Conservation (phyloP, 2,113 vertebrate species). For the Ceyx melanurus region DNA sequence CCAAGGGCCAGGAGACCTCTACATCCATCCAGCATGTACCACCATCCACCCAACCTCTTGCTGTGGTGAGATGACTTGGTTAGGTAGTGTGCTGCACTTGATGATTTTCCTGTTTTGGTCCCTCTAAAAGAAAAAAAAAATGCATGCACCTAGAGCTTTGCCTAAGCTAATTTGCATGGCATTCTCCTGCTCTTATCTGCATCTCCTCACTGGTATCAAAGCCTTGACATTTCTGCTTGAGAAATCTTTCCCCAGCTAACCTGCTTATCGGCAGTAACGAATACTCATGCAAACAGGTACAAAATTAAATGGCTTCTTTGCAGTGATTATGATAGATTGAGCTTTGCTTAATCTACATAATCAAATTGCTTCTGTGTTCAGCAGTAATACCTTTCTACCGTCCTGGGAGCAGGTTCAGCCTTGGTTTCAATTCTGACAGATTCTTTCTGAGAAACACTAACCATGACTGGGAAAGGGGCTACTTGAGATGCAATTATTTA, state of each 20-base stretch:
- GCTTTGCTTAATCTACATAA: constrained; percentile 69
- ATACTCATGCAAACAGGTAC: constrained; percentile 60
- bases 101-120: neutral
- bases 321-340: constrained; percentile 65
- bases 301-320: constrained; percentile 71
- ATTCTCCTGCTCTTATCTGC: constrained; percentile 21
- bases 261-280: constrained; percentile 56
- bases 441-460: constrained; percentile 23
- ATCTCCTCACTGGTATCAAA: constrained; percentile 45
- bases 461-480: neutral
- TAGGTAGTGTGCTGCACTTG: neutral
- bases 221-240: constrained; percentile 25
- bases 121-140: neutral
- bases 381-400: constrained; percentile 31
- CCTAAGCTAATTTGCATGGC: neutral
- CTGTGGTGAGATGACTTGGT: neutral
- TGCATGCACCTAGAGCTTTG: neutral
- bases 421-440: constrained; percentile 2
- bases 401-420: constrained; percentile 35
- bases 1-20: neutral
- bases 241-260: constrained; percentile 17
- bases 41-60: neutral
- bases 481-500: neutral
- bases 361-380: constrained; percentile 64
- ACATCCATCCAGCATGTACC: neutral